Base-by-base conservation (phyloP, 2,113 vertebrate genomes). In the Cyanistes caeruleus region DNA sequence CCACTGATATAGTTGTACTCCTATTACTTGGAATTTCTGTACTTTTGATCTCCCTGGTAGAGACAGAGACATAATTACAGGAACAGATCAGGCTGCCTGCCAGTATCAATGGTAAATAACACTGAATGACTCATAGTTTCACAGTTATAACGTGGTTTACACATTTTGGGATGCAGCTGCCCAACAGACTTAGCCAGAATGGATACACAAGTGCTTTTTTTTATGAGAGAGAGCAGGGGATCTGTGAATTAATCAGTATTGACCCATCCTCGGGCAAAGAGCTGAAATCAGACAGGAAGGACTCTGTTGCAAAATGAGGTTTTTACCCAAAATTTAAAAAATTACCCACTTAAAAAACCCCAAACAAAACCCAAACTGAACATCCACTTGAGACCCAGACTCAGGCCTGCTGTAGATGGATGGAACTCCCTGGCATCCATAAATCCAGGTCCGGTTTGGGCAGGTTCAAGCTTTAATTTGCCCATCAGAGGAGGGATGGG, bases 51-150 rank as follows among this genome's bases (percentile, higher is more conserved):
- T 97, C 91, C 74, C 86, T 93, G 94, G 92, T 97, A 96, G 94
- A 94, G 96, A 94, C 87, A 96, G 96, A 97, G 87, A 93, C 95
- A 95, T 94, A 95, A 94, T 91, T 93, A 94, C 96, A 96, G 97
- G 83, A 96, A 96, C 89, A 95, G 95, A 91, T 91, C 93, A 87
- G 92, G 87, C 89, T 87, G 95, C 60, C 74, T 75, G 63, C 96
- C 97, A 97, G 95, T 97, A 95, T 93, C 95, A 97, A 97, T 97
- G 94, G 97, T 93, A 97, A 97, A 96, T 95, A 96, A 96, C 93
- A 95, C 86, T 24, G 80, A 95, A 78, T 94, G 96, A 94, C 95
- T 97, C 96, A 93, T 23, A 96, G 92, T 95, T 97, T 97, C 95
- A 94, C 95, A 96, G 95, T 87, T 89, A 51, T 76, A 96, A 93